phyloP scores from a whole-genome alignment of 1,140 invertebrate species.

The Holotrichia oblita region DNA sequence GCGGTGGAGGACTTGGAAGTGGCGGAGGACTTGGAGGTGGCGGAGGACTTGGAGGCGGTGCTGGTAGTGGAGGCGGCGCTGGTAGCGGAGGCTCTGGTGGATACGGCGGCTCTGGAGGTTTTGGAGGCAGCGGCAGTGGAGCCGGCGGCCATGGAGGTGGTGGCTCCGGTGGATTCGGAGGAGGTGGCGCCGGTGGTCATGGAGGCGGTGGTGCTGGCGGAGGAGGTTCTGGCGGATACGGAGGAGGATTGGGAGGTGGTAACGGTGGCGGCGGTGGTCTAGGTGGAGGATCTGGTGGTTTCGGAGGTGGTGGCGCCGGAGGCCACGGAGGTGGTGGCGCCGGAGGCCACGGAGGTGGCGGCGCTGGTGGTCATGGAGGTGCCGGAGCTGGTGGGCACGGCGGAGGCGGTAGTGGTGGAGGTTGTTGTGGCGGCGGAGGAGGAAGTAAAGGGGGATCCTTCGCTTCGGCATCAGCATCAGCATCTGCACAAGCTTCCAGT shows the following conservation, averaged over 20 bases:
- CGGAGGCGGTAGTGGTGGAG: neutral
- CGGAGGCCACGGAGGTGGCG: neutral
- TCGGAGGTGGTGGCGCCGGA: neutral
- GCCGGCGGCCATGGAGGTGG: neutral
- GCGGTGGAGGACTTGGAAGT: neutral
- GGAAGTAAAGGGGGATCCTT: neutral
- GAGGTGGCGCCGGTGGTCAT: neutral
- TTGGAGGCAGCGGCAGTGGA: neutral
- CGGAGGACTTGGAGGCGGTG: neutral
- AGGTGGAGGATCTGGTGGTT: neutral
- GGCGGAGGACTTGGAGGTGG: neutral
- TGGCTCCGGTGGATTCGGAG: neutral
- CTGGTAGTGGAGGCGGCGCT: neutral
- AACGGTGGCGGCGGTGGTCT: neutral
- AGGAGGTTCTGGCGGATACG: neutral
- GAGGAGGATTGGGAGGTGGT: neutral
- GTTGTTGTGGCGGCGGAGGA: neutral
- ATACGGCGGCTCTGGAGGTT: neutral
- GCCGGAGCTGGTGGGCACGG: neutral
- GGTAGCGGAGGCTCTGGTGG: neutral
- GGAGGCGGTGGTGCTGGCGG: neutral
- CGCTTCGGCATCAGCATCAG: slow-evolving; percentile 3
- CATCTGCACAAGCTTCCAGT: slow-evolving; percentile 15
- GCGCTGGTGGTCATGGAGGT: neutral
- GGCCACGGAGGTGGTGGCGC: neutral